Conservation (phyloP, 2,113 vertebrate genomes). For the Tyrannus savana region DNA sequence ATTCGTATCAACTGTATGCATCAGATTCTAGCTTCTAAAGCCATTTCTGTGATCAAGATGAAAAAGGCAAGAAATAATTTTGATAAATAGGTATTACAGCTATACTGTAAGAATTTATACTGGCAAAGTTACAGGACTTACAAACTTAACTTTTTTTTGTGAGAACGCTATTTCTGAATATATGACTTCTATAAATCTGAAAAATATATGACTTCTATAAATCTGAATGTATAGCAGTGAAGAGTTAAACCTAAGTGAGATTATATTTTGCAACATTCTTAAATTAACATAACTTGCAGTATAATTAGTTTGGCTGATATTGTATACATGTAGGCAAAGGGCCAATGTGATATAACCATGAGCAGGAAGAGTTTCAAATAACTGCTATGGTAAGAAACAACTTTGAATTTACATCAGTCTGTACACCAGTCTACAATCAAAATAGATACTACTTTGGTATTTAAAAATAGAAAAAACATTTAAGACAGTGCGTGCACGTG, state of each 20-base stretch:
- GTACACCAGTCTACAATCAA: neutral
- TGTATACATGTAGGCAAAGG: neutral
- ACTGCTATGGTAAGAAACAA: neutral
- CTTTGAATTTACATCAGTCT: neutral
- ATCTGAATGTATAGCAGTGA: neutral
- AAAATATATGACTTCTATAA: neutral
- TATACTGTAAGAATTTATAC: neutral
- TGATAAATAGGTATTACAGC: neutral
- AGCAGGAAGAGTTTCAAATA: neutral
- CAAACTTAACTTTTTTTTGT: rapidly evolving
- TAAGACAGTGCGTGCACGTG: rapidly evolving
- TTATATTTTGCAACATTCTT: neutral
- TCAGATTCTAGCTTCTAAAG: neutral
- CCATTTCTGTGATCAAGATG: neutral
- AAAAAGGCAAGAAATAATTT: neutral
- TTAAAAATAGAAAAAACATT: neutral
- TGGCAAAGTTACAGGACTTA: neutral
- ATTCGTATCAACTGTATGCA: rapidly evolving
- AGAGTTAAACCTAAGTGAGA: neutral
- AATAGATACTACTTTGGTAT: rapidly evolving
- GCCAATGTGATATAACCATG: neutral
- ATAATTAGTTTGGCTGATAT: neutral
- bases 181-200: neutral
- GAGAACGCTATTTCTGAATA: neutral
- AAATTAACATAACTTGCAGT: neutral